Conservation (phyloP, 2,888 invertebrate genomes). For the Macropis europaea region DNA sequence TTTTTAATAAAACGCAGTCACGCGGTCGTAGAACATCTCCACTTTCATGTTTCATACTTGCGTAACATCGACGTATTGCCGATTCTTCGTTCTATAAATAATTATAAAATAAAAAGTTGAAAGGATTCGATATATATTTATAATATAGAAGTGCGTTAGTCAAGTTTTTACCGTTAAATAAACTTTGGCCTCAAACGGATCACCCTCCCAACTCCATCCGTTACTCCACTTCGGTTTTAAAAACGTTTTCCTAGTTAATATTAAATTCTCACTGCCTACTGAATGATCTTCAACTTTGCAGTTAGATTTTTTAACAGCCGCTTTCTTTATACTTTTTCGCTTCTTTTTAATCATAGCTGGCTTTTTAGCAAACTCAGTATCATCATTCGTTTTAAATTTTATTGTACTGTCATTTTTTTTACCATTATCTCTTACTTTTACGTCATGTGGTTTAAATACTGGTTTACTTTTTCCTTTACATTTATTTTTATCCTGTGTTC, state of each 20-base stretch:
- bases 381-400: slow-evolving; percentile 51
- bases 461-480: slow-evolving; percentile 42
- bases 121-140: not conserved
- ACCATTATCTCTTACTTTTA: slow-evolving; percentile 40
- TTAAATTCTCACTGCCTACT: slow-evolving; percentile 75
- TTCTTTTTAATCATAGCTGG: slow-evolving; percentile 68
- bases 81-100: slow-evolving; percentile 87
- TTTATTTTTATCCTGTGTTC: slow-evolving; percentile 56
- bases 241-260: slow-evolving; percentile 79
- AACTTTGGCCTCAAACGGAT: slow-evolving; percentile 90
- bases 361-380: slow-evolving; percentile 47
- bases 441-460: slow-evolving; percentile 27
- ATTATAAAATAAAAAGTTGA: not conserved
- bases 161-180: slow-evolving; percentile 88
- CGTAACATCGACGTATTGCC: slow-evolving; percentile 91
- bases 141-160: not conserved
- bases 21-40: slow-evolving; percentile 92
- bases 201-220: slow-evolving; percentile 95
- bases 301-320: slow-evolving; percentile 73
- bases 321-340: slow-evolving; percentile 80
- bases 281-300: slow-evolving; percentile 74
- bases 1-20: slow-evolving; percentile 95
- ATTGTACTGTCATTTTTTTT: slow-evolving; percentile 44
- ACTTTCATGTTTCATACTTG: slow-evolving; percentile 91
- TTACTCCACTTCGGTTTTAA: slow-evolving; percentile 90